Evolutionary conservation across 2,888 invertebrate genomes (phyloP).

Genomic region (Cephus runcator): DNA sequence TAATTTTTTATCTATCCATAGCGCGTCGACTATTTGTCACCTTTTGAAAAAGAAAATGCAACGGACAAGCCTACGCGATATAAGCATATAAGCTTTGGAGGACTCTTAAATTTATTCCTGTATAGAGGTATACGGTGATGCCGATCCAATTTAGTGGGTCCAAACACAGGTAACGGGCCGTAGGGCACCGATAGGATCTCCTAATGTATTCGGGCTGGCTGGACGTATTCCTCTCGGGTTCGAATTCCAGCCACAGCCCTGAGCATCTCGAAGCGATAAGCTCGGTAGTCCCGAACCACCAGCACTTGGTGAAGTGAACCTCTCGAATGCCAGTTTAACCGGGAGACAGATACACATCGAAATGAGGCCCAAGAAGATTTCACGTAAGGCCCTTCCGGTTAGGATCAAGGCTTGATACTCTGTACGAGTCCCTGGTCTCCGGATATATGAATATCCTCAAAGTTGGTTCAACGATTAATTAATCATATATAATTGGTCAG

Average conservation of each 20-base stretch:
- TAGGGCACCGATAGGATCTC: constrained; percentile 24
- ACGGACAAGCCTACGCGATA: background rate
- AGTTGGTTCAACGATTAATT: background rate
- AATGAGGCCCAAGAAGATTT: background rate
- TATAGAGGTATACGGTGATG: constrained; percentile 27
- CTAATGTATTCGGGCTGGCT: constrained; percentile 22
- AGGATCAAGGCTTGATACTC: background rate
- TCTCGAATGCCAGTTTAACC: background rate
- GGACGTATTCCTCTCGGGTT: constrained; percentile 13
- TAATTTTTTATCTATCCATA: background rate
- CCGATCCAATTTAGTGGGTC: constrained; percentile 45
- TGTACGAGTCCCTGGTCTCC: background rate
- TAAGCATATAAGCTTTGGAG: background rate
- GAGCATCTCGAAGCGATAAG: constrained; percentile 22
- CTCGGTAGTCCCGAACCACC: constrained; percentile 32
- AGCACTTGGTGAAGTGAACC: constrained; percentile 2
- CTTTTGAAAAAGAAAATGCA: background rate
- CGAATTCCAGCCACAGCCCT: constrained; percentile 21
- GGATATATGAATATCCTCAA: background rate
- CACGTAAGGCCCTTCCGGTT: background rate
- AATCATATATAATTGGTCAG: background rate
- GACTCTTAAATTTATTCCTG: constrained; percentile 2
- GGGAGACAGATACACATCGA: background rate
- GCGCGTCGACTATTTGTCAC: background rate
- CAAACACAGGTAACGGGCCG: constrained; percentile 45